A percentile compares a stretch with the other conserved stretches of the same genome.
phyloP scores from a whole-genome alignment of 1,140 invertebrate species.

The Acromyrmex charruanus region DNA sequence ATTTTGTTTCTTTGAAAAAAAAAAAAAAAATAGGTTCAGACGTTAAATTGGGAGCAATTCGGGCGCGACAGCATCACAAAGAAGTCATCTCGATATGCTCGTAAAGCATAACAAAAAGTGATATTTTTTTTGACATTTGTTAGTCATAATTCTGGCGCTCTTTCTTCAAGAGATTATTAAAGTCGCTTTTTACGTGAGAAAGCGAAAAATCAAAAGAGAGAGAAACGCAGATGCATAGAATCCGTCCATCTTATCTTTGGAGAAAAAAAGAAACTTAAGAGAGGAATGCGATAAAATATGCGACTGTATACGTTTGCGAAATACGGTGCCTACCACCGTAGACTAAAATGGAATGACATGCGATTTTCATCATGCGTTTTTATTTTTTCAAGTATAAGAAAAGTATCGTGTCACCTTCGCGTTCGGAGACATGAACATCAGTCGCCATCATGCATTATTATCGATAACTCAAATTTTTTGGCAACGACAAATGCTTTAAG shows the following conservation, averaged over 20 bases:
- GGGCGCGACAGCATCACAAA: conserved; percentile 20
- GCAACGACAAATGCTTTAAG: conserved; percentile 40
- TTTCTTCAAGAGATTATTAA: conserved; percentile 32
- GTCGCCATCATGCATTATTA: not conserved
- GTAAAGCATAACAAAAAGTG: conserved; percentile 57
- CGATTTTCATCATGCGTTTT: conserved; percentile 6
- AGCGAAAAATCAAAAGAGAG: not conserved
- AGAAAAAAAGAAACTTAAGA: not conserved
- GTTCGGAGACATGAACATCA: not conserved
- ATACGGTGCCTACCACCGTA: not conserved
- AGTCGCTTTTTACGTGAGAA: not conserved
- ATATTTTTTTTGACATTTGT: conserved; percentile 40
- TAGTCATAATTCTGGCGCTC: conserved; percentile 39
- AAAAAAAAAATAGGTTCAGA: not conserved
- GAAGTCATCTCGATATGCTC: conserved; percentile 29
- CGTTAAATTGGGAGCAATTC: conserved; percentile 62
- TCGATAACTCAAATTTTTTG: conserved; percentile 59
- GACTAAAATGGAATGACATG: not conserved
- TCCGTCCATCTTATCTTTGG: conserved; percentile 36
- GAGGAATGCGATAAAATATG: not conserved
- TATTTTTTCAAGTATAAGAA: not conserved
- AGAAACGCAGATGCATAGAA: conserved; percentile 6
- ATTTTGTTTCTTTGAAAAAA: not conserved
- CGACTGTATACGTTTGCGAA: not conserved
- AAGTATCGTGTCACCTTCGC: not conserved